Percentiles rank a stretch among this genome's conserved stretches.
phyloP scores from a whole-genome alignment of 92 coral and sea anemone genomes.

The Zoanthus sansibaricus region DNA sequence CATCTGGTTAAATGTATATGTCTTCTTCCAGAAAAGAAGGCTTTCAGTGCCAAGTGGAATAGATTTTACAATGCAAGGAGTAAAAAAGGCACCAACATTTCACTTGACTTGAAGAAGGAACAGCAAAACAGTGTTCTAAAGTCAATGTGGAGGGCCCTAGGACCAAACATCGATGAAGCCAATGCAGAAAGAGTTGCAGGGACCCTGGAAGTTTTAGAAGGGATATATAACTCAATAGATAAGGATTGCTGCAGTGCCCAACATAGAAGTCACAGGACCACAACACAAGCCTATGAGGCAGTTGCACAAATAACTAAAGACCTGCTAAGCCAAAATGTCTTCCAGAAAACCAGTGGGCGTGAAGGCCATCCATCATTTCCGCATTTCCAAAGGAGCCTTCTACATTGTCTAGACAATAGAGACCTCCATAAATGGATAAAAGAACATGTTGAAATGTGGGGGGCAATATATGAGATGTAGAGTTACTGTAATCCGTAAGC shows the following conservation, averaged over 20 bases:
- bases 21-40: slow-evolving; percentile 58
- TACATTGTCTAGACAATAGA: background rate
- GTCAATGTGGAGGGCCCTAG: slow-evolving; percentile 64
- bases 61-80: slow-evolving; percentile 60
- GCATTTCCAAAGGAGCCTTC: background rate
- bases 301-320: slow-evolving; percentile 5
- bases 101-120: slow-evolving; percentile 70
- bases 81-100: slow-evolving; percentile 63
- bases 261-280: slow-evolving; percentile 35
- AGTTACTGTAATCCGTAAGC: background rate
- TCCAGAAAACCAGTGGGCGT: background rate
- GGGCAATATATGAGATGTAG: background rate
- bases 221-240: slow-evolving; percentile 55
- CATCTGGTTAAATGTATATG: slow-evolving; percentile 47
- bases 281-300: slow-evolving; percentile 17
- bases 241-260: slow-evolving; percentile 50
- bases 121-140: slow-evolving; percentile 67
- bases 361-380: slow-evolving; percentile 24
- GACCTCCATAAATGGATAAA: slow-evolving; percentile 23
- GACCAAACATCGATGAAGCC: slow-evolving; percentile 65
- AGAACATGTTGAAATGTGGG: slow-evolving; percentile 6
- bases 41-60: slow-evolving; percentile 64
- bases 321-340: background rate
- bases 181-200: slow-evolving; percentile 72
- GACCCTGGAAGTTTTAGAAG: slow-evolving; percentile 60